Evolutionary conservation across 2,113 vertebrate genomes (phyloP).

Genomic region (Pseudopipra pipra): DNA sequence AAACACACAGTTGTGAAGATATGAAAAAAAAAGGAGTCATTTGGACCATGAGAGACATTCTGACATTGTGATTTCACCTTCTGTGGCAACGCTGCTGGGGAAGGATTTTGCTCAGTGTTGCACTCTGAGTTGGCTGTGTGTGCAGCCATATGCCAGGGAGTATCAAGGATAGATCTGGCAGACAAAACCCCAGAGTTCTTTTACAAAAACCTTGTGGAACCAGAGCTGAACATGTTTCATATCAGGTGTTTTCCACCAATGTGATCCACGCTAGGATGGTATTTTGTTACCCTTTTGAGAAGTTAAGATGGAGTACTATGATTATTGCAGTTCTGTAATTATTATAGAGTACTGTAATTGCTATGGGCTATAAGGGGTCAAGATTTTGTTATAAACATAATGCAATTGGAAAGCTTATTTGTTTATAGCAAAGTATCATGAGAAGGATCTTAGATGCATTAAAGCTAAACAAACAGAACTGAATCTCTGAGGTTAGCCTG

Average conservation of each 20-base stretch:
- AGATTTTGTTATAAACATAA: neutral
- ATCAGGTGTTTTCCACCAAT: neutral
- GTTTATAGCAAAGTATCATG: neutral
- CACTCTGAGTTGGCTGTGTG: neutral
- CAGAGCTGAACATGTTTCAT: neutral
- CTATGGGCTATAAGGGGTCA: neutral
- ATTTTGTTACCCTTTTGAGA: neutral
- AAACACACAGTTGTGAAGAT: neutral
- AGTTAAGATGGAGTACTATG: neutral
- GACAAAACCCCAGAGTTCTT: neutral
- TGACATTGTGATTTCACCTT: neutral
- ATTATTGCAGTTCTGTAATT: neutral
- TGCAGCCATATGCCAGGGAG: neutral
- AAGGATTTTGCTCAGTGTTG: neutral
- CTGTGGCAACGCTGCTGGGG: neutral
- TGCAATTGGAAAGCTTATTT: neutral
- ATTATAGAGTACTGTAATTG: neutral
- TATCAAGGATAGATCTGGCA: neutral
- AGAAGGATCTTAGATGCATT: neutral
- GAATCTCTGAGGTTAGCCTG: neutral
- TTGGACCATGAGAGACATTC: neutral
- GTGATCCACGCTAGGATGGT: neutral
- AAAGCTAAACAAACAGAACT: conserved; percentile 18
- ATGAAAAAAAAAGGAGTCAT: neutral
- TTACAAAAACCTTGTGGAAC: neutral